Conservation (phyloP, 1,140 invertebrate genomes). For the Drosophila eugracilis region DNA sequence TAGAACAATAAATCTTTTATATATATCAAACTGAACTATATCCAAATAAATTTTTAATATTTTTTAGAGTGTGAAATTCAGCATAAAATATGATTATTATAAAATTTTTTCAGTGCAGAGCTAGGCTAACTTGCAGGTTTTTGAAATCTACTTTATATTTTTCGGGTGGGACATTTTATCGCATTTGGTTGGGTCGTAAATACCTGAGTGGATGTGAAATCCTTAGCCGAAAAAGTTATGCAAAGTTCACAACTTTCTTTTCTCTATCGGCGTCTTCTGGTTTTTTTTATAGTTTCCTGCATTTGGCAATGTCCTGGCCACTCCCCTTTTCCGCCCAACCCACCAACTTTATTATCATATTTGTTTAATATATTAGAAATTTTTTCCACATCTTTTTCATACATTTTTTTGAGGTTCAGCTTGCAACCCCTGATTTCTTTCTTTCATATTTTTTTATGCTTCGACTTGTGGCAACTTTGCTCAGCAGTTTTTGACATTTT, state of each 20-base stretch:
- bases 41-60: too few relatives aligned
- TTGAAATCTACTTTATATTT: constrained; percentile 32
- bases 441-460: constrained; percentile 49
- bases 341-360: constrained; percentile 73
- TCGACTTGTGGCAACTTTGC: constrained; percentile 80
- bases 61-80: too few relatives aligned
- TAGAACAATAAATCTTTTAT: too few relatives aligned
- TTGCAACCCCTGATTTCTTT: constrained; percentile 46
- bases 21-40: too few relatives aligned
- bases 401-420: constrained; percentile 18
- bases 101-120: constrained; percentile 8
- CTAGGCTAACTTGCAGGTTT: constrained; percentile 35
- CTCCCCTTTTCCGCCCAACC: constrained; percentile 1
- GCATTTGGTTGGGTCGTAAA: constrained; percentile 68
- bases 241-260: constrained; percentile 53
- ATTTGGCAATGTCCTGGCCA: constrained; percentile 43
- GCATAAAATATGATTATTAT: not conserved
- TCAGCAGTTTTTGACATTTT: constrained; percentile 84
- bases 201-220: constrained; percentile 59
- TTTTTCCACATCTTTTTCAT: constrained; percentile 39
- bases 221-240: constrained; percentile 51
- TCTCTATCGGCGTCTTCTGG: constrained; percentile 17
- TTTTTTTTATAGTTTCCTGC: constrained; percentile 56
- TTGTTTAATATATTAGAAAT: constrained; percentile 79
- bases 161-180: constrained; percentile 54